Conservation (phyloP, 92 coral and sea anemone species). For the Porites lobata region DNA sequence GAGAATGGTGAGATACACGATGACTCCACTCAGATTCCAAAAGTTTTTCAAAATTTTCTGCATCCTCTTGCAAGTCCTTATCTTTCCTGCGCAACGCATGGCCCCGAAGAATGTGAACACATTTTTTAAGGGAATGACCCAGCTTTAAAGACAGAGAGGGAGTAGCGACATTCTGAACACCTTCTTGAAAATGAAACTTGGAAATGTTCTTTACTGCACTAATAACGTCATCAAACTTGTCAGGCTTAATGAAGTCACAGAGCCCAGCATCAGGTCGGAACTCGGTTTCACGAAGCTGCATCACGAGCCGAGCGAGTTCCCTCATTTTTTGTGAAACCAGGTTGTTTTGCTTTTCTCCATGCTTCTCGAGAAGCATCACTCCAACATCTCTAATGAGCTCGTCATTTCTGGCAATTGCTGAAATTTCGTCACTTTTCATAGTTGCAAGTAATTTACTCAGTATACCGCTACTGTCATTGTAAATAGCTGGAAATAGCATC, state of each 20-base stretch:
- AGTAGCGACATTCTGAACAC: constrained; percentile 30
- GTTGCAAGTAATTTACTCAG: constrained; percentile 30
- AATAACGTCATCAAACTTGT: constrained; percentile 49
- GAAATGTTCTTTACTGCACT: constrained; percentile 48
- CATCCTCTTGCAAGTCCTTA: constrained; percentile 27
- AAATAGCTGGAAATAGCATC: constrained; percentile 2
- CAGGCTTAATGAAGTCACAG: constrained; percentile 50
- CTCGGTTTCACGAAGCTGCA: constrained; percentile 16
- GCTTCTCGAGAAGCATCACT: constrained; percentile 42
- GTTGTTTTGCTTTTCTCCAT: constrained; percentile 19
- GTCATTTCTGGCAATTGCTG: constrained; percentile 15
- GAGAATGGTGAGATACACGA: constrained; percentile 56
- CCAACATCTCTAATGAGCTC: constrained; percentile 39
- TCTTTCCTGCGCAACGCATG: constrained; percentile 39
- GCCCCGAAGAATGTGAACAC: constrained; percentile 39
- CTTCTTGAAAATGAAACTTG: constrained; percentile 21
- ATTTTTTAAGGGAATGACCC: constrained; percentile 48
- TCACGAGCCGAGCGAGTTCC: constrained; percentile 48
- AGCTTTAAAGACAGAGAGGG: constrained; percentile 54
- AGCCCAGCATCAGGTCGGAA: constrained; percentile 1
- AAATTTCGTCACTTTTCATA: constrained; percentile 57
- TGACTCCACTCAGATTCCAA: constrained; percentile 51
- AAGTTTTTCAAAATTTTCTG: constrained; percentile 30
- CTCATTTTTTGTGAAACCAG: constrained; percentile 61
- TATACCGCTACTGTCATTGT: not conserved